Evolutionary conservation across 2,797 vertebrate species (phyloP).

Genomic region (Fistularia commersonii): DNA sequence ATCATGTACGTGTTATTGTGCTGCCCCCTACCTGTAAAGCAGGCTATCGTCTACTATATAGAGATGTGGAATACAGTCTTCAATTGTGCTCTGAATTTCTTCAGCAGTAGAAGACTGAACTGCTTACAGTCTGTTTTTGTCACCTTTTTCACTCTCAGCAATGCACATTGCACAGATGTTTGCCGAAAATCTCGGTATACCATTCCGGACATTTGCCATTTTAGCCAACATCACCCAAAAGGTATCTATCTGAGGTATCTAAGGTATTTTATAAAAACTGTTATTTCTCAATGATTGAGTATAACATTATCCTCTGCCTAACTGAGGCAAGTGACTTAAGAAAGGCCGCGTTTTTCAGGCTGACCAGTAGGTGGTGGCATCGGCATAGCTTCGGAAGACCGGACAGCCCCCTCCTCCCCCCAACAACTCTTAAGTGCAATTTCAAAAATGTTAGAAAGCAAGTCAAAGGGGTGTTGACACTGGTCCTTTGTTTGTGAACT

Average conservation of each 20-base stretch:
- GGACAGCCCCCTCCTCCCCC: too few species aligned
- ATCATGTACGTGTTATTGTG: neutral
- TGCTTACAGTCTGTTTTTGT: constrained; percentile 9
- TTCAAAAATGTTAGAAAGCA: too few species aligned
- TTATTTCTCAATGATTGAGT: too few species aligned
- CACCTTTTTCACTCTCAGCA: constrained; percentile 27
- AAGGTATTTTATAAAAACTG: too few species aligned
- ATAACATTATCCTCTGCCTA: too few species aligned
- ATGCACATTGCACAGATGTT: constrained; percentile 21
- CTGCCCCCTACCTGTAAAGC: constrained; percentile 22
- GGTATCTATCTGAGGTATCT: too few species aligned
- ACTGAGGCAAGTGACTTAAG: neutral
- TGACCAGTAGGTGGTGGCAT: constrained; percentile 59
- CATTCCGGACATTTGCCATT: neutral
- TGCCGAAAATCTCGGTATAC: constrained; percentile 4
- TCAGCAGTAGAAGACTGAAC: constrained; percentile 17
- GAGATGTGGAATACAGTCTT: constrained; percentile 53
- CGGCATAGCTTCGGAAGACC: neutral
- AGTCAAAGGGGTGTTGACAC: too few species aligned
- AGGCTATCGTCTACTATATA: constrained; percentile 8
- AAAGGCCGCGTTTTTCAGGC: constrained; percentile 21
- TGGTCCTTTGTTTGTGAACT: too few species aligned
- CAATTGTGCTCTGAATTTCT: constrained; percentile 39
- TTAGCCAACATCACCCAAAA: too few species aligned
- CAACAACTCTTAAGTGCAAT: neutral